Base-by-base conservation (phyloP, 2,113 vertebrate species). In the Pygathrix nemaeus region DNA sequence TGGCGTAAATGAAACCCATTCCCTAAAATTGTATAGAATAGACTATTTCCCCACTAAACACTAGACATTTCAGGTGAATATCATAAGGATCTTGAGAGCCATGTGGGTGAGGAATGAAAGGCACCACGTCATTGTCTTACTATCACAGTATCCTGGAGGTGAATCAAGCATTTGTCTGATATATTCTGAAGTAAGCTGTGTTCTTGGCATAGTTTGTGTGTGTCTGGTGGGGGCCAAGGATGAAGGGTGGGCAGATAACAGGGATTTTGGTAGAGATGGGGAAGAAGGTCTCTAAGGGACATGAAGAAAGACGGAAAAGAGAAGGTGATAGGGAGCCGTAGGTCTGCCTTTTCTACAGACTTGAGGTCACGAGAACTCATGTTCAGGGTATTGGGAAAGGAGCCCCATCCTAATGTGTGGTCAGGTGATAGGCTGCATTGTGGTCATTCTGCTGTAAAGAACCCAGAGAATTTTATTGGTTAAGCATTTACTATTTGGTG, bases 21-120 rank as follows among this genome's bases (percentile, higher is more conserved):
- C 76, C 84, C 43, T 90, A 84, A 89, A 93, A 81, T 78, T 93
- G 72, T 88, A 72, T 9, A 61, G 25, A 35, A 17, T 86, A 73
- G 57, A 94, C 18, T 84, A 50, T 83, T 68, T 96, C 86, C 30
- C 12, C 27, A 35, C 83, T 81, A 76, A 93, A 96, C n/a, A 81
- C 30, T 91, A 73, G 72, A 68, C 7, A 45, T 82, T 94, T 95
- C 75, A 52, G 78, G 30, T 94, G 50, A 94, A 85, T 93, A 90
- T 90, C 95, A 81, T 72, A 88, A 91, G 30, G 68, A 43, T 85
- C 57, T 90, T 83, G 38, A 85, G 87, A 90, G n/a, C 75, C 55
- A 57, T n/a, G 25, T 55, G 20, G 16, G 6, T 92, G 23, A 81
- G 50, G 78, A 94, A 86, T 66, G 82, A 64, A 57, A 88, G 81